Conservation (phyloP, 2,113 vertebrate species). For the Redunca redunca region DNA sequence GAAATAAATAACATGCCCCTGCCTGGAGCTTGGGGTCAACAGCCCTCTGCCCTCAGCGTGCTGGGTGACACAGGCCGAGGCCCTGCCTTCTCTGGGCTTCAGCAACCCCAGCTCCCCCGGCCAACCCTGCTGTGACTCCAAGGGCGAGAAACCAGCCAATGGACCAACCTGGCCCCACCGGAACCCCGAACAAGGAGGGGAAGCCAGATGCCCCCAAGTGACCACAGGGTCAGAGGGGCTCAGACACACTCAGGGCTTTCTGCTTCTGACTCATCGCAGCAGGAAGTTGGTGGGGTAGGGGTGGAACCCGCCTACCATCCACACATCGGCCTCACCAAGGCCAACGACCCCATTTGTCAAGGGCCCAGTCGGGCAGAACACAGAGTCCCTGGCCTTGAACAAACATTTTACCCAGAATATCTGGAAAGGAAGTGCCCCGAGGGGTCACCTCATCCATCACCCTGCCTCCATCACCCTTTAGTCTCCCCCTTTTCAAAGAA, state of each 20-base stretch:
- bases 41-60: background rate
- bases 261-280: background rate
- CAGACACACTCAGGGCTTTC: background rate
- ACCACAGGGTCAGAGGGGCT: background rate
- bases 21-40: background rate
- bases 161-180: fast-evolving
- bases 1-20: background rate
- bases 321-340: background rate
- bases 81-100: background rate
- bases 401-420: background rate
- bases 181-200: background rate
- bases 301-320: too few relatives aligned
- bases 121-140: background rate
- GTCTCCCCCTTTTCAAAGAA: background rate
- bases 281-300: background rate
- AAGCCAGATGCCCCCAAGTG: too few relatives aligned
- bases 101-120: background rate
- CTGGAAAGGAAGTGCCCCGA: background rate
- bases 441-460: background rate
- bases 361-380: background rate
- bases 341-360: background rate
- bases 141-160: background rate
- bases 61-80: background rate
- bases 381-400: background rate
- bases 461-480: background rate